Conservation (phyloP, 2,797 vertebrate genomes). For the Brachymystax lenok region DNA sequence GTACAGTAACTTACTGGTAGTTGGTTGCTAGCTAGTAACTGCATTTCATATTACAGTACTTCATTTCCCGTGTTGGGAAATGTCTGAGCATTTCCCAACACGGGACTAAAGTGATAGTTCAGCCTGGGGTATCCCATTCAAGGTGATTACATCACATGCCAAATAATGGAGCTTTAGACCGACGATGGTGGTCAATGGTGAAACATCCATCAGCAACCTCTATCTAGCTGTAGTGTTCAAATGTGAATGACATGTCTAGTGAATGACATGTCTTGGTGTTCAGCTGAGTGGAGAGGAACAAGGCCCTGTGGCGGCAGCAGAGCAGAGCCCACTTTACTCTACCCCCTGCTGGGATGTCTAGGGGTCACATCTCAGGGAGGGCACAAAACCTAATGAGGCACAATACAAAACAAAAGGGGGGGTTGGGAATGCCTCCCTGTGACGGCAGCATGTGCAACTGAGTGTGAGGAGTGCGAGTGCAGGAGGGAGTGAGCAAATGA, state of each 20-base stretch:
- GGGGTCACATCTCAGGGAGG: constrained; percentile 35
- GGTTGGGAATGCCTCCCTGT: too few relatives aligned
- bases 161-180: neutral
- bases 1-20: neutral
- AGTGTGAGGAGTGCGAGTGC: constrained; percentile 36
- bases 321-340: constrained; percentile 26
- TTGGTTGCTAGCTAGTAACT: neutral
- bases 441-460: constrained; percentile 26
- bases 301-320: constrained; percentile 12
- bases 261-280: neutral
- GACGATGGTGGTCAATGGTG: neutral
- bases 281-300: constrained; percentile 12
- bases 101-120: neutral
- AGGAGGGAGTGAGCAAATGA: neutral
- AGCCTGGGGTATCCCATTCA: neutral
- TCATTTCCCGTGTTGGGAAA: too few relatives aligned
- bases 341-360: constrained; percentile 22
- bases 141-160: neutral
- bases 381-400: constrained; percentile 21
- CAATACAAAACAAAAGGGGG: constrained; percentile 15
- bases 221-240: neutral
- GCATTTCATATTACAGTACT: constrained; percentile 5
- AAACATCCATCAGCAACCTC: neutral
- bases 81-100: neutral
- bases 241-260: neutral